phyloP scores from a whole-genome alignment of 2,113 vertebrate genomes.

The Poeciliopsis occidentalis region DNA sequence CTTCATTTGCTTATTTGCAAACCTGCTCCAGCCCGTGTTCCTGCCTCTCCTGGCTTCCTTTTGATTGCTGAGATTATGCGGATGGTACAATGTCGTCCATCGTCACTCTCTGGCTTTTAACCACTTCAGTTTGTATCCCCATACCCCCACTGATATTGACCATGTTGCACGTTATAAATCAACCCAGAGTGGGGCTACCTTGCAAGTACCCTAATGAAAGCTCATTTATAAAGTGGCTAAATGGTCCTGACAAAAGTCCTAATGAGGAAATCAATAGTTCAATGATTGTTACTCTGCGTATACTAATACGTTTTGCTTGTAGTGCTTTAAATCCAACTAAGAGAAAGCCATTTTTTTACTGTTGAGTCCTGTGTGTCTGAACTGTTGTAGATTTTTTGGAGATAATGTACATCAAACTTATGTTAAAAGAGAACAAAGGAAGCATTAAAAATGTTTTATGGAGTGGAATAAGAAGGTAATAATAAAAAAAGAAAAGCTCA shows the following conservation, averaged over 20 bases:
- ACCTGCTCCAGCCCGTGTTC: constrained; percentile 6
- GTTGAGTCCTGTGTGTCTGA: constrained; percentile 75
- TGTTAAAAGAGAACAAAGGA: not conserved
- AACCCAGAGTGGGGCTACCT: constrained; percentile 84
- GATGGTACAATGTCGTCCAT: constrained; percentile 8
- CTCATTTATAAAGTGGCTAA: constrained; percentile 95
- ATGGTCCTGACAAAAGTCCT: constrained; percentile 96
- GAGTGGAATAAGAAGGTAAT: not conserved
- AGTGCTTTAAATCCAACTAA: constrained; percentile 63
- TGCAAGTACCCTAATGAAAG: constrained; percentile 86
- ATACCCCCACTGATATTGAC: constrained; percentile 73
- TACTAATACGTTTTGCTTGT: constrained; percentile 83
- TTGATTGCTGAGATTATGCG: not conserved
- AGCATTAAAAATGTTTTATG: not conserved
- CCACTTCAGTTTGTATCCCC: constrained; percentile 28
- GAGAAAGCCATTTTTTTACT: constrained; percentile 72
- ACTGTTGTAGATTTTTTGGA: constrained; percentile 51
- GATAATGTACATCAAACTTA: constrained; percentile 55
- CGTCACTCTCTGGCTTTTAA: constrained; percentile 37
- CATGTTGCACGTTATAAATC: constrained; percentile 93
- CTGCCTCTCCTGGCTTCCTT: constrained; percentile 1
- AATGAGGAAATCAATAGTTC: constrained; percentile 91
- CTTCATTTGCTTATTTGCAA: constrained; percentile 69
- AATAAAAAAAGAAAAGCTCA: not conserved
- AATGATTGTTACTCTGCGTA: constrained; percentile 92